Conservation (phyloP, 2,888 invertebrate species). For the Hylaea fasciaria region DNA sequence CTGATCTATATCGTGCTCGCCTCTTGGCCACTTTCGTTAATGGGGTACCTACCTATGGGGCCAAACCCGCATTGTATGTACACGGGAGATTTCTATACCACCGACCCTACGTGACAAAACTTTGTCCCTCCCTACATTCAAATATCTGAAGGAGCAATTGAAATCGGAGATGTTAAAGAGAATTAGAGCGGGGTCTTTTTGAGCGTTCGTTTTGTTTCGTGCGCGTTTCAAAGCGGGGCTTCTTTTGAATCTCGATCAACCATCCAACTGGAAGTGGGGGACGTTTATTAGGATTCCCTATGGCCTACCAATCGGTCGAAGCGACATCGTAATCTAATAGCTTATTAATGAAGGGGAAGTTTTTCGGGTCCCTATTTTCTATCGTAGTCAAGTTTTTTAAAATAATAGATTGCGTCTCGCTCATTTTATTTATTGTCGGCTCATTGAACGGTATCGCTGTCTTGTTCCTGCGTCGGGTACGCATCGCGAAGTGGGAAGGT, state of each 20-base stretch:
- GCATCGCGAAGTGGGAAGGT: conserved; percentile 74
- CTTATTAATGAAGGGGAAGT: conserved; percentile 83
- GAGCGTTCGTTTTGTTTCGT: conserved; percentile 81
- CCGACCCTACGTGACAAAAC: conserved; percentile 83
- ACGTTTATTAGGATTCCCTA: conserved; percentile 83
- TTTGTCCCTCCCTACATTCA: conserved; percentile 84
- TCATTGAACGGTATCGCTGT: conserved; percentile 68
- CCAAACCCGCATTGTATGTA: conserved; percentile 80
- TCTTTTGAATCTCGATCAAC: conserved; percentile 83
- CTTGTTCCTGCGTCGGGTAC: conserved; percentile 66
- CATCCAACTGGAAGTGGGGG: conserved; percentile 82
- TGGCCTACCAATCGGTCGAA: conserved; percentile 81
- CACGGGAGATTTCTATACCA: conserved; percentile 71
- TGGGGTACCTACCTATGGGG: conserved; percentile 82
- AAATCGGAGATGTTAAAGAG: conserved; percentile 85
- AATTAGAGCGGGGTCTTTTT: conserved; percentile 84
- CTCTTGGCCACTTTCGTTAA: conserved; percentile 80
- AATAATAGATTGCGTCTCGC: conserved; percentile 72
- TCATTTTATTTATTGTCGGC: conserved; percentile 64
- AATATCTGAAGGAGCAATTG: conserved; percentile 85
- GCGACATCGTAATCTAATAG: conserved; percentile 83
- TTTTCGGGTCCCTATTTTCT: conserved; percentile 80
- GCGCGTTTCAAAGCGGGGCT: conserved; percentile 78
- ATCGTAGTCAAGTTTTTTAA: conserved; percentile 76
- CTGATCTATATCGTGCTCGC: conserved; percentile 79